Evolutionary conservation across 2,888 invertebrate species (phyloP).

Genomic region (Sarcophaga rosellei): DNA sequence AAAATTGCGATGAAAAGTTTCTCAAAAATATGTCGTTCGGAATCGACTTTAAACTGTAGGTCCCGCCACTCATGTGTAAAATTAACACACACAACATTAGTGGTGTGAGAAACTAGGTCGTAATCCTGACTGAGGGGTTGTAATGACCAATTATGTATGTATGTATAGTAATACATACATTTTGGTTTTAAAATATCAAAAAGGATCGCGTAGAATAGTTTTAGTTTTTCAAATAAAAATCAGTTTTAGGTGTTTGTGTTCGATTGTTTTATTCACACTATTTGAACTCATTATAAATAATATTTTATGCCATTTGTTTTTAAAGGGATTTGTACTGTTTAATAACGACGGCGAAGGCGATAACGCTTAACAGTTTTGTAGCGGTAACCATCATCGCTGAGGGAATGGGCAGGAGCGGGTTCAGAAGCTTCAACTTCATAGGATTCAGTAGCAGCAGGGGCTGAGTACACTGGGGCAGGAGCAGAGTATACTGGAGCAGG

Average conservation of each 20-base stretch:
- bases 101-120: too few relatives aligned
- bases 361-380: constrained; percentile 61
- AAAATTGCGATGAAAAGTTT: too few relatives aligned
- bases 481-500: constrained; percentile 33
- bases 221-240: neutral
- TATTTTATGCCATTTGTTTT: neutral
- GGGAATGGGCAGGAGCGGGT: constrained; percentile 40
- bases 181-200: too few relatives aligned
- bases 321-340: constrained; percentile 34
- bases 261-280: neutral
- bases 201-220: too few relatives aligned
- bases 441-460: constrained; percentile 35
- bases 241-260: neutral
- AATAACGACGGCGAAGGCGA: constrained; percentile 52
- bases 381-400: constrained; percentile 56
- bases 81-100: too few relatives aligned
- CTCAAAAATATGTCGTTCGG: too few relatives aligned
- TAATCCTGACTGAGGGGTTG: too few relatives aligned
- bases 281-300: neutral
- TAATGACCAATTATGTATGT: too few relatives aligned
- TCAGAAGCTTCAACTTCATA: constrained; percentile 48
- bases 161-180: too few relatives aligned
- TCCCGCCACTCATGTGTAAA: too few relatives aligned
- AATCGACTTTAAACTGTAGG: too few relatives aligned
- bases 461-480: constrained; percentile 23